These are phyloP conservation scores for Rhinella marina DNA, from an alignment of 2,797 vertebrate genomes.

Conservation along the genomic window DNA sequence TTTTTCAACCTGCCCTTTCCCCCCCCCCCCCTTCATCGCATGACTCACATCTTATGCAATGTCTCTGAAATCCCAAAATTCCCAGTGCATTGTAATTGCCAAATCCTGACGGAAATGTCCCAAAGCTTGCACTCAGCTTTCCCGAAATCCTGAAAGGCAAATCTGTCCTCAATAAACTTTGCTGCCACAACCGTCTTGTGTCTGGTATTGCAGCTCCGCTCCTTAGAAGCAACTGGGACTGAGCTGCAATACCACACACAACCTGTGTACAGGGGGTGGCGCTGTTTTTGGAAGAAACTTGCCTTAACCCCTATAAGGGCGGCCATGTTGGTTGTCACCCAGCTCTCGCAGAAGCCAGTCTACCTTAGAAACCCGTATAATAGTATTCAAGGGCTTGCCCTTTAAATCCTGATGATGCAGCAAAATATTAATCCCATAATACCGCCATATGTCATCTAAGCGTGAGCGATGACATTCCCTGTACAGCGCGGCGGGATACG, in stretches of 20 bases:
- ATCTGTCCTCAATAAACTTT: too few species aligned
- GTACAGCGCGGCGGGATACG: too few species aligned
- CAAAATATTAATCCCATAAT: not conserved
- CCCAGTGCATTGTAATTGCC: not conserved
- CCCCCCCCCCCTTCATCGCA: not conserved
- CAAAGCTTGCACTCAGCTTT: not conserved
- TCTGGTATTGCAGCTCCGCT: too few species aligned
- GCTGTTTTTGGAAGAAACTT: not conserved
- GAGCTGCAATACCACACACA: too few species aligned
- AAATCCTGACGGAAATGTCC: not conserved
- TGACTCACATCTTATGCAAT: not conserved
- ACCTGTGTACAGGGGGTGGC: too few species aligned
- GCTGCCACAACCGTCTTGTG: too few species aligned
- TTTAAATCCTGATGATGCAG: not conserved
- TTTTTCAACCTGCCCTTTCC: not conserved
- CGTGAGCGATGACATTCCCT: too few species aligned
- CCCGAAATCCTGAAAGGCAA: too few species aligned
- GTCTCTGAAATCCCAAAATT: not conserved
- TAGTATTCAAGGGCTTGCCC: not conserved
- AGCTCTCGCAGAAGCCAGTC: not conserved
- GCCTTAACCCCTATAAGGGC: too few species aligned
- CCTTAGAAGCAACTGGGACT: too few species aligned
- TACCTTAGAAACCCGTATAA: not conserved
- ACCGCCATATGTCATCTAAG: not conserved
- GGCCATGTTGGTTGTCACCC: not conserved